Base-by-base conservation (phyloP, 2,888 invertebrate genomes). In the Parnassius glacialis region DNA sequence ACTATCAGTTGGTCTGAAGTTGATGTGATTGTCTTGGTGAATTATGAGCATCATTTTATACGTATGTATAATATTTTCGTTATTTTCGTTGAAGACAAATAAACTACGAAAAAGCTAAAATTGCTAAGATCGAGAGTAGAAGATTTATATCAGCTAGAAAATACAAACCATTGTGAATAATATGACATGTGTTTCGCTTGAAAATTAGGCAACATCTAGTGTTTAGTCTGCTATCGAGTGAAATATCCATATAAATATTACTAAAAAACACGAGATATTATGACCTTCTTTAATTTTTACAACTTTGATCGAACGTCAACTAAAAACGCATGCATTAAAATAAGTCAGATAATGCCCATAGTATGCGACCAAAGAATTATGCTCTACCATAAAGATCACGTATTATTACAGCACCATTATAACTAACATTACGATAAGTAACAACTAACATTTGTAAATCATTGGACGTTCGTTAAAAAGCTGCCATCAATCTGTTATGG, bases 401-500 rank as follows among this genome's bases (percentile, higher is more conserved):
- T 67, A 67, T 64, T 66, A 74, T 72, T 68, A 70, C 65, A 62
- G 60, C 62, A 64, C 68, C 65, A 70, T 70, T 68, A 71, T 62
- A 62, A 57, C 52, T 43, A 47, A 60, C 68, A 68, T 72, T 69
- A 73, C 68, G 67, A 64, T 59, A 64, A 65, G 64, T 68, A 61
- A 67, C 61, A 58, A 65, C 50, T 65, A 66, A 64, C 54, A 63
- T 65, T 67, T 65, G 63, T 69, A 67, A 69, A 70, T 65, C 68
- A 66, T 64, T 64, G 62, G 13, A 59, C 66, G 64, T 69, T 71
- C 66, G 64, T 69, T 71, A 67, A 70, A 69, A 68, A 68, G 65
- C 59, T 65, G 61, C 69, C 67, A 72, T 74, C 72, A 74, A 74
- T 78, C 72, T 74, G 75, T 77, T 71, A 74, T 62, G 64, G 62